These are phyloP conservation scores for Carollia perspicillata DNA, from an alignment of 2,113 vertebrate genomes.

Conservation along the genomic window DNA sequence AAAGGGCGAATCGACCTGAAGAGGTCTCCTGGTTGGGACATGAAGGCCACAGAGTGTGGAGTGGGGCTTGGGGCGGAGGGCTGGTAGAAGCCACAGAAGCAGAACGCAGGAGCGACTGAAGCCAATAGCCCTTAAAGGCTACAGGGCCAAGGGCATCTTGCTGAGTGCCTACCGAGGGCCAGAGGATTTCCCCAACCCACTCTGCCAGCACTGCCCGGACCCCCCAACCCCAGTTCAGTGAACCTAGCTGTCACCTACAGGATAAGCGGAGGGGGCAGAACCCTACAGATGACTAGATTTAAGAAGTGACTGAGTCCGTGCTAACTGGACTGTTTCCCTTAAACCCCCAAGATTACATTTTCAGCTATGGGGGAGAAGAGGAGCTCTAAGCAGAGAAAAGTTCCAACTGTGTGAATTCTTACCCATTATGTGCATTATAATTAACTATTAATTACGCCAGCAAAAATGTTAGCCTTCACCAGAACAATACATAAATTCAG, in stretches of 20 bases:
- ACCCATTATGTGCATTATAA: neutral
- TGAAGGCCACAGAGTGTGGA: neutral
- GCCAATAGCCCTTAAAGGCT: neutral
- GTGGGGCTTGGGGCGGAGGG: accelerated
- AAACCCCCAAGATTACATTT: neutral
- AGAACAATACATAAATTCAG: neutral
- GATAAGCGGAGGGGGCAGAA: neutral
- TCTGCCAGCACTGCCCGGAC: too few relatives aligned
- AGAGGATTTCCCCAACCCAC: neutral
- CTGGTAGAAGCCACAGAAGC: neutral
- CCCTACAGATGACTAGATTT: neutral
- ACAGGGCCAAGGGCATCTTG: neutral
- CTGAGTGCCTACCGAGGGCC: accelerated
- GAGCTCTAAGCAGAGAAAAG: neutral
- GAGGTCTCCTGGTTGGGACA: neutral
- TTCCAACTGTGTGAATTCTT: neutral
- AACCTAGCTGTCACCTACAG: neutral
- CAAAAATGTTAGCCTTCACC: neutral
- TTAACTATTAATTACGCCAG: neutral
- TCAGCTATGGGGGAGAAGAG: neutral
- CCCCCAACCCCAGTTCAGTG: too few relatives aligned
- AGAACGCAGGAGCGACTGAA: neutral
- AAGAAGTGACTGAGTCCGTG: neutral
- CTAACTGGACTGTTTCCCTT: neutral
- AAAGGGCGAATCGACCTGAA: neutral